Percentiles rank a stretch among this genome's conserved stretches.
phyloP scores from a whole-genome alignment of 2,797 vertebrate genomes.

The Limosa lapponica region DNA sequence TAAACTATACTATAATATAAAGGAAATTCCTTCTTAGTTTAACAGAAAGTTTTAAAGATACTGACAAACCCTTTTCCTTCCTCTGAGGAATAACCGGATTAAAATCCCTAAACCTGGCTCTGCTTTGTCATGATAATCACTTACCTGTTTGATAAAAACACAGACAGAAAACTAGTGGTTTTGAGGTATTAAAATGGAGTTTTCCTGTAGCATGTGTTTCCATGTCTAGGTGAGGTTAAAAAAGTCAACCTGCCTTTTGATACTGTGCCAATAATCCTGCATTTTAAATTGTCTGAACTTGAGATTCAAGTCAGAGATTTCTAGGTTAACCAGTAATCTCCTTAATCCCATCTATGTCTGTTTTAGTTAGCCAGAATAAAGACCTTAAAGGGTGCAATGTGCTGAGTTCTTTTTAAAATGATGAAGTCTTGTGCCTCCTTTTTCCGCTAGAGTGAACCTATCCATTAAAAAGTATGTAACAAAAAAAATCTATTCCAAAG shows the following conservation, averaged over 20 bases:
- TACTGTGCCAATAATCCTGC: neutral
- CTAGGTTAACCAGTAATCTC: conserved; percentile 42
- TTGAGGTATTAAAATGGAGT: neutral
- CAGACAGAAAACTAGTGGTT: neutral
- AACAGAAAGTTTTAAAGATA: neutral
- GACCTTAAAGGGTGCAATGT: neutral
- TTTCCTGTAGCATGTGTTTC: neutral
- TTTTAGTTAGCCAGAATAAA: conserved; percentile 9
- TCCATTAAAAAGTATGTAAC: neutral
- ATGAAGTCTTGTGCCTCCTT: neutral
- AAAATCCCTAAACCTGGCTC: neutral
- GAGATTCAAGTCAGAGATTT: neutral
- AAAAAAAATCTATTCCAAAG: neutral
- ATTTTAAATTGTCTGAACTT: neutral
- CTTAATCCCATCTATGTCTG: conserved; percentile 23
- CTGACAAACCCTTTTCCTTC: neutral
- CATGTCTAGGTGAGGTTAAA: neutral
- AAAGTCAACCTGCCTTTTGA: neutral
- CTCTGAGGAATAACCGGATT: neutral
- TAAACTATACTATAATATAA: neutral
- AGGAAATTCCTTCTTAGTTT: neutral
- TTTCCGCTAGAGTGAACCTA: neutral
- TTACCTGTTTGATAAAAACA: neutral
- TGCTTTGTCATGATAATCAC: neutral
- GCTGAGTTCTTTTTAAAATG: neutral